Evolutionary conservation across 2,113 vertebrate genomes (phyloP).

Genomic region (Phaetusa simplex): DNA sequence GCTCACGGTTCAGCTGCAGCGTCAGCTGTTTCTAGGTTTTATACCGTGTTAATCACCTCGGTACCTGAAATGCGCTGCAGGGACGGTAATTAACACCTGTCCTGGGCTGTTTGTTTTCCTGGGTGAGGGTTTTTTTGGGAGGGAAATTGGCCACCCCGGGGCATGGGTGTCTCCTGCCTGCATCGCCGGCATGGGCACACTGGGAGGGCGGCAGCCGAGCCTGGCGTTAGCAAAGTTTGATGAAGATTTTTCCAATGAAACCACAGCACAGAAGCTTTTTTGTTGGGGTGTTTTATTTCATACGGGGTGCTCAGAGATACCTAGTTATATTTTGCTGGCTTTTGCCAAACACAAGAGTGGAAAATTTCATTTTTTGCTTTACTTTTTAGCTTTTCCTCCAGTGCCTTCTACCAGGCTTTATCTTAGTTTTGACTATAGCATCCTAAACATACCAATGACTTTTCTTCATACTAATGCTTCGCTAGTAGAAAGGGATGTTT

Average conservation of each 20-base stretch:
- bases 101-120: not conserved
- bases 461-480: not conserved
- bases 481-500: not conserved
- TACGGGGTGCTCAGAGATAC: not conserved
- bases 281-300: not conserved
- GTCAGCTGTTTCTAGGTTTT: not conserved
- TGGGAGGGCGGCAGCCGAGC: not conserved
- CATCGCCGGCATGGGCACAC: accelerated
- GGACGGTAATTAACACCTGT: not conserved
- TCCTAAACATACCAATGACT: not conserved
- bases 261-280: not conserved
- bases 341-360: not conserved
- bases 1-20: not conserved
- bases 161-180: not conserved
- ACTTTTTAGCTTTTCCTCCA: not conserved
- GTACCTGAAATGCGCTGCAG: not conserved
- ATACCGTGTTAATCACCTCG: accelerated
- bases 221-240: not conserved
- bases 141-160: not conserved
- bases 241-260: not conserved
- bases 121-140: not conserved
- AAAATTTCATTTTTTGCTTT: not conserved
- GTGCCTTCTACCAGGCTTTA: not conserved
- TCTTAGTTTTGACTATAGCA: not conserved
- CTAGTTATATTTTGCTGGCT: not conserved